phyloP scores from a whole-genome alignment of 2,113 vertebrate genomes.

The Empidonax alnorum region DNA sequence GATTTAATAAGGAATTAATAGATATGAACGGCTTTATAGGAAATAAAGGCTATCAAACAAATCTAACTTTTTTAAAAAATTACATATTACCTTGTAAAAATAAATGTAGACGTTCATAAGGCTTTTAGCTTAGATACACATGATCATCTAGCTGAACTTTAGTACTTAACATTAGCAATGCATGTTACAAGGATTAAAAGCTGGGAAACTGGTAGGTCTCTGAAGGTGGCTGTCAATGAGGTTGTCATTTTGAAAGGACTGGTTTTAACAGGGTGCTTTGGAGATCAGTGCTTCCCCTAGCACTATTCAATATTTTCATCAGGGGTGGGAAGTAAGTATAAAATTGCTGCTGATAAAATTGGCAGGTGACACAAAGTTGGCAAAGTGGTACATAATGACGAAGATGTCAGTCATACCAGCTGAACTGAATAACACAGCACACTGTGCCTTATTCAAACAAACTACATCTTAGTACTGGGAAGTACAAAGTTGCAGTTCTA shows the following conservation, averaged over 20 bases:
- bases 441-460: not conserved
- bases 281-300: not conserved
- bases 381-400: not conserved
- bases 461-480: not conserved
- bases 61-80: not conserved
- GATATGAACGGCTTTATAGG: not conserved
- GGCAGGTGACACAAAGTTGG: conserved; percentile 47
- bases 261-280: not conserved
- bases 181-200: not conserved
- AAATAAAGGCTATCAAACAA: conserved; percentile 38
- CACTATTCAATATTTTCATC: conserved; percentile 53
- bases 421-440: not conserved
- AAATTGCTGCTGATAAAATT: conserved; percentile 50
- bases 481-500: not conserved
- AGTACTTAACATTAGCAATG: not conserved
- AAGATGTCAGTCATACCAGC: conserved; percentile 26
- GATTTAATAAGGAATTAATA: conserved; percentile 40
- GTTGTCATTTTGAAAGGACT: not conserved
- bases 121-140: not conserved
- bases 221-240: conserved; percentile 4
- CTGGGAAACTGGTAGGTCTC: not conserved
- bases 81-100: not conserved
- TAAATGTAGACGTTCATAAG: not conserved
- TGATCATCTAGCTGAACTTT: not conserved
- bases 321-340: not conserved